Conservation (phyloP, 2,888 invertebrate species). For the Nysson spinosus region DNA sequence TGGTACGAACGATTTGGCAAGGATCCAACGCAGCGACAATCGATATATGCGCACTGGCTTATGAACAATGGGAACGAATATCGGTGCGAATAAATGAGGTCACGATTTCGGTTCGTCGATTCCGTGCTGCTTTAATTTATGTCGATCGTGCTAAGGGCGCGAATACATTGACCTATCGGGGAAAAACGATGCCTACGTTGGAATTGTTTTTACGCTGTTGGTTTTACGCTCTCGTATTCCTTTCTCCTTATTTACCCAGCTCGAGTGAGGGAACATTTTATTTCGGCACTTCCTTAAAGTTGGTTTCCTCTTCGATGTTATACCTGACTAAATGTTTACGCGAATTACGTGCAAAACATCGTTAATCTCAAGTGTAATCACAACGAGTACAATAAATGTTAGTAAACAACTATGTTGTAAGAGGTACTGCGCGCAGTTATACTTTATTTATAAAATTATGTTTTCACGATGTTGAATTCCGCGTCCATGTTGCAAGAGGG, state of each 20-base stretch:
- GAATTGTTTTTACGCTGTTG: neutral
- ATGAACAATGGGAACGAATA: constrained; percentile 52
- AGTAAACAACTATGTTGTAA: too few relatives aligned
- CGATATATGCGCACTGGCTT: constrained; percentile 62
- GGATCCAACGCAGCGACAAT: constrained; percentile 67
- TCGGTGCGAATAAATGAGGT: constrained; percentile 53
- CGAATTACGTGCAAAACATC: too few relatives aligned
- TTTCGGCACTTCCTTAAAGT: too few relatives aligned
- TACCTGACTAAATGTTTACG: too few relatives aligned
- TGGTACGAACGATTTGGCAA: constrained; percentile 61
- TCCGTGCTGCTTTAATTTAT: constrained; percentile 32
- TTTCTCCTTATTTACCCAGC: neutral
- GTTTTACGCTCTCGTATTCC: neutral
- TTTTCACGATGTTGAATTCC: too few relatives aligned
- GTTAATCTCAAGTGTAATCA: too few relatives aligned
- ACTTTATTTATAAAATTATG: too few relatives aligned
- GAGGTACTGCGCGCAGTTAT: too few relatives aligned
- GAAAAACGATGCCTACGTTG: neutral
- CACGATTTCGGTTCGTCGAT: constrained; percentile 40
- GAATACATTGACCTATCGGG: neutral
- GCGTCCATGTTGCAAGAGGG: too few relatives aligned
- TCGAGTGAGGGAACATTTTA: too few relatives aligned
- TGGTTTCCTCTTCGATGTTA: too few relatives aligned
- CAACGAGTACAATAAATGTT: too few relatives aligned
- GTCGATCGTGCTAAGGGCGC: neutral